phyloP scores from a whole-genome alignment of 2,888 invertebrate genomes.

The Mythimna pallens region DNA sequence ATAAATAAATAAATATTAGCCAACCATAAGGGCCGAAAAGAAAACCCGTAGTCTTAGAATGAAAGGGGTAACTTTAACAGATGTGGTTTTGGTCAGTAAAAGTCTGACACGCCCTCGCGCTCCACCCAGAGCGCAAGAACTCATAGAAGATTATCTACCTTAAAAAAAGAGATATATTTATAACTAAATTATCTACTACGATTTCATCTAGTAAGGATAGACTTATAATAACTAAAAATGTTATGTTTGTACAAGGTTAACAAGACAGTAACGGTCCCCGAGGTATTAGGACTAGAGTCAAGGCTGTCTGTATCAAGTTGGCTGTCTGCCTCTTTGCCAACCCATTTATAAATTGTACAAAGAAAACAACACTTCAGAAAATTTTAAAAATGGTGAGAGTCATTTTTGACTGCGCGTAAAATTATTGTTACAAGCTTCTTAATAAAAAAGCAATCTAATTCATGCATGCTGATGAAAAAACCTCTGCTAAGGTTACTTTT shows the following conservation, averaged over 20 bases:
- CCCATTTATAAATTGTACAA: neutral
- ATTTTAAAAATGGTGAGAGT: neutral
- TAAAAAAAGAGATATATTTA: no score
- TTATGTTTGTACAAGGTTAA: slow-evolving; percentile 11
- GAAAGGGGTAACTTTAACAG: no score
- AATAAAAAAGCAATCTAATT: neutral
- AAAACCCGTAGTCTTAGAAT: no score
- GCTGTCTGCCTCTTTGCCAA: neutral
- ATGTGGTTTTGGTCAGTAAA: no score
- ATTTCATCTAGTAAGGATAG: neutral
- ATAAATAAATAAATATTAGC: no score
- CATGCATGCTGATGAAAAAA: slow-evolving; percentile 7
- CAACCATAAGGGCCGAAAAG: no score
- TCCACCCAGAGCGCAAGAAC: no score
- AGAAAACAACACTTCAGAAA: neutral
- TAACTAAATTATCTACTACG: no score
- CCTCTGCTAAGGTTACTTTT: neutral
- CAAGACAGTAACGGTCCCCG: neutral
- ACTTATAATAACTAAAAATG: neutral
- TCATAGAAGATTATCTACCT: no score
- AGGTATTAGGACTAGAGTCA: slow-evolving; percentile 11
- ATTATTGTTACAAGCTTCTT: neutral
- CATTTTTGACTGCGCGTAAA: neutral
- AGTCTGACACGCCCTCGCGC: no score
- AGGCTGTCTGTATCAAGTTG: neutral